A percentile compares a stretch with the other conserved stretches of the same genome.
These are phyloP conservation scores for Mellilla xanthometata DNA, from an alignment of 2,888 invertebrate genomes.

Conservation along the genomic window DNA sequence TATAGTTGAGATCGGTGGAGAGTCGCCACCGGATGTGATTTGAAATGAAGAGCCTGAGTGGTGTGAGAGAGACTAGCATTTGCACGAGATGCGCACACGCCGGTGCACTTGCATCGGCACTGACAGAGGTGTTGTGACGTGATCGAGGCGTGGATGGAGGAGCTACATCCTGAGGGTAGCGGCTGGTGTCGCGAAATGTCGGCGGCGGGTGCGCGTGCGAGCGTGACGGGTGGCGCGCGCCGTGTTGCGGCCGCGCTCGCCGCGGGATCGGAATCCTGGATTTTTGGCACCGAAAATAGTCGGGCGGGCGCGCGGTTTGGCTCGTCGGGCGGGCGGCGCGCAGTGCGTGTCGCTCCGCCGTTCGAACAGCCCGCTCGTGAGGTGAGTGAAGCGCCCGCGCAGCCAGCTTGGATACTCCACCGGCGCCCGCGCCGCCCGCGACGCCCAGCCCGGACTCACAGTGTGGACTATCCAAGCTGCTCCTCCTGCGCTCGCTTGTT, in stretches of 20 bases:
- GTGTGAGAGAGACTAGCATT: conserved; percentile 1
- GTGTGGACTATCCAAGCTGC: conserved; percentile 63
- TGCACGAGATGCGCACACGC: conserved; percentile 2
- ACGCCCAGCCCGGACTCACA: conserved; percentile 28
- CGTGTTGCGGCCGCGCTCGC: conserved; percentile 56
- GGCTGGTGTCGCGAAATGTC: conserved; percentile 22
- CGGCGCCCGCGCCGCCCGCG: conserved; percentile 26
- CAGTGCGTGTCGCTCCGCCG: conserved; percentile 83
- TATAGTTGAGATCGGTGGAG: conserved; percentile 21
- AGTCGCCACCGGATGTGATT: conserved; percentile 35
- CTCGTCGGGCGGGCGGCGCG: conserved; percentile 65
- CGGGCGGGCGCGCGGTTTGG: conserved; percentile 68
- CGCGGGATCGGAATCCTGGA: conserved; percentile 68
- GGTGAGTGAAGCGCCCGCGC: conserved; percentile 60
- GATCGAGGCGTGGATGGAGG: conserved; percentile 31
- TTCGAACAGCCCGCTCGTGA: conserved; percentile 79
- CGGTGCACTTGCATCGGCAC: conserved; percentile 19
- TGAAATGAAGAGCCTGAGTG: too few relatives aligned
- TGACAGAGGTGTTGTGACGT: conserved; percentile 30
- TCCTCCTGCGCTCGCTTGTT: conserved; percentile 40
- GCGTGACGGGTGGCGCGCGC: conserved; percentile 55
- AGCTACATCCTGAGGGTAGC: conserved; percentile 35
- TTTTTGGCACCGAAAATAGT: conserved; percentile 82
- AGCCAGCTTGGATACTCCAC: conserved; percentile 63
- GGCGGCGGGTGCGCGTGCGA: conserved; percentile 47